These are phyloP conservation scores for Coronaproctus castanopsis DNA, from an alignment of 2,888 invertebrate genomes.

Conservation along the genomic window DNA sequence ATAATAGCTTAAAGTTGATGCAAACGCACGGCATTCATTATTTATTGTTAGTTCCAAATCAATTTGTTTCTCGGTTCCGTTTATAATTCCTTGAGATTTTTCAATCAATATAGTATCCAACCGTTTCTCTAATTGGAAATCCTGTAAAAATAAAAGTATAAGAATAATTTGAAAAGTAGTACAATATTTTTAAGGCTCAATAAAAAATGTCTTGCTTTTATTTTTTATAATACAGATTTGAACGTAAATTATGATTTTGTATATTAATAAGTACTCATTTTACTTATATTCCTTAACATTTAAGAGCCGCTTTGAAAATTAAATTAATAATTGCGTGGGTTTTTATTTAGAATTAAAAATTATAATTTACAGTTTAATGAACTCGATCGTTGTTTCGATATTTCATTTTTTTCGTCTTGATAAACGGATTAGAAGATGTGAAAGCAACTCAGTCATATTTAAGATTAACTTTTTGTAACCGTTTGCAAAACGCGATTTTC, in stretches of 20 bases:
- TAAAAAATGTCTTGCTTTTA: neutral
- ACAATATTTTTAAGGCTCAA: neutral
- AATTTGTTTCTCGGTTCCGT: slow-evolving; percentile 44
- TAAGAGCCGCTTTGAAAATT: neutral
- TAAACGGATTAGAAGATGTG: too few relatives aligned
- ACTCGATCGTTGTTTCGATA: too few relatives aligned
- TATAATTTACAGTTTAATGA: too few relatives aligned
- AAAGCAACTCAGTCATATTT: too few relatives aligned
- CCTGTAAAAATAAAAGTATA: slow-evolving; percentile 30
- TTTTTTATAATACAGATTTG: neutral
- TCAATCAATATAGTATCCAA: slow-evolving; percentile 59
- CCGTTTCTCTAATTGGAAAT: slow-evolving; percentile 68
- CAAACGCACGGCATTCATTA: slow-evolving; percentile 85
- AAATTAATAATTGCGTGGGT: neutral
- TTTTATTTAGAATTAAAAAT: too few relatives aligned
- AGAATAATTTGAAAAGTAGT: neutral
- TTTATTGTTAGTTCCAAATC: slow-evolving; percentile 58
- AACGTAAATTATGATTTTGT: too few relatives aligned
- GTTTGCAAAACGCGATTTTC: too few relatives aligned
- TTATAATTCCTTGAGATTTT: slow-evolving; percentile 47
- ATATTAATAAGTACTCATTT: too few relatives aligned
- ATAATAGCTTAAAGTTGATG: slow-evolving; percentile 79
- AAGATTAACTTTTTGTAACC: too few relatives aligned
- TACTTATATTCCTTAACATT: too few relatives aligned
- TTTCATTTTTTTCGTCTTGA: too few relatives aligned